Conservation (phyloP, 2,113 vertebrate genomes). For the Sula dactylatra region DNA sequence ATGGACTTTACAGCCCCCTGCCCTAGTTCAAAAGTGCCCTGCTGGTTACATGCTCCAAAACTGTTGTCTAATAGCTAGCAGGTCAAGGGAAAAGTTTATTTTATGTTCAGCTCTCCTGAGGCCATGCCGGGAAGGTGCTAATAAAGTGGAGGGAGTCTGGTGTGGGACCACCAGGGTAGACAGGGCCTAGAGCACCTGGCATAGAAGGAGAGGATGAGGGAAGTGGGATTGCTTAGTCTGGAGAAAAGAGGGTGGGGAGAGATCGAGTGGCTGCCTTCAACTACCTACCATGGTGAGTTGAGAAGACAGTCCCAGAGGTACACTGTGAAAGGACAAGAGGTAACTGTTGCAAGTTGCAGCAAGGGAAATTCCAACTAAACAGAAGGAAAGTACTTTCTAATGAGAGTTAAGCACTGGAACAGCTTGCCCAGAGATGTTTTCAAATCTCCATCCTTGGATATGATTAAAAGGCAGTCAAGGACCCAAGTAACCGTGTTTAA, state of each 20-base stretch:
- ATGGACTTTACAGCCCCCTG: neutral
- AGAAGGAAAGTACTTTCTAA: neutral
- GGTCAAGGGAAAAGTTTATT: neutral
- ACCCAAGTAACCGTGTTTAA: fast-evolving
- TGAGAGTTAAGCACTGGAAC: neutral
- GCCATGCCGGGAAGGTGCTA: neutral
- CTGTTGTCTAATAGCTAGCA: neutral
- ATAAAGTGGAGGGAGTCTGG: neutral
- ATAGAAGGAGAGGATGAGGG: neutral
- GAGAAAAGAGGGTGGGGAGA: neutral
- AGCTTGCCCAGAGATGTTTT: neutral
- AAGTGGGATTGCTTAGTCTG: neutral
- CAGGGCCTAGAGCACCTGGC: neutral
- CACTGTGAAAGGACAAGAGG: neutral
- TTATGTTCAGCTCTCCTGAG: neutral
- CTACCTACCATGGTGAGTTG: fast-evolving
- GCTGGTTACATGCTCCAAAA: neutral
- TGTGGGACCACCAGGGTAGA: neutral
- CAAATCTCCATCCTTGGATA: neutral
- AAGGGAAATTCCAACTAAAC: neutral
- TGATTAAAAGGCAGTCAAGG: neutral
- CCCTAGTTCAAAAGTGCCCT: neutral
- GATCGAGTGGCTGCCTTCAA: neutral
- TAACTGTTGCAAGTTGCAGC: neutral
- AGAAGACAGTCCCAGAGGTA: fast-evolving